phyloP scores from a whole-genome alignment of 2,797 vertebrate species.

The Tinamus major region DNA sequence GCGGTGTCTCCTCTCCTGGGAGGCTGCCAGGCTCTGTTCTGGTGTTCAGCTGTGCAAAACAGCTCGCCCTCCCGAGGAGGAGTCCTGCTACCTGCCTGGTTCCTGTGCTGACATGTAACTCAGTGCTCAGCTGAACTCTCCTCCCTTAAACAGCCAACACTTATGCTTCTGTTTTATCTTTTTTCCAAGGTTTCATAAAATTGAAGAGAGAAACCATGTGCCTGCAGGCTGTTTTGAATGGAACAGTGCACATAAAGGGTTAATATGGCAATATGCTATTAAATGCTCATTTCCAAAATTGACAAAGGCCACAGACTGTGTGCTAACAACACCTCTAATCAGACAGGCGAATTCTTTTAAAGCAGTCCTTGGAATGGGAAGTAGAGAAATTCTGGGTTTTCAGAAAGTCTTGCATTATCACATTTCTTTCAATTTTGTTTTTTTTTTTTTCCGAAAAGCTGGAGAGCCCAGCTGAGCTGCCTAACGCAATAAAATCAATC shows the following conservation, averaged over 20 bases:
- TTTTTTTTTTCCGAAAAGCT: neutral
- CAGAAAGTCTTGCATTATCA: neutral
- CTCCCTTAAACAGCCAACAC: neutral
- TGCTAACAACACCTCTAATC: constrained; percentile 33
- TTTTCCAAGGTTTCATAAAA: constrained; percentile 7
- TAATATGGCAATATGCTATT: constrained; percentile 41
- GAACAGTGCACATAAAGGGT: neutral
- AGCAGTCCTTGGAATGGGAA: constrained; percentile 11
- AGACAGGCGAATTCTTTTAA: constrained; percentile 26
- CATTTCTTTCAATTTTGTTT: neutral
- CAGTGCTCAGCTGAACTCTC: neutral
- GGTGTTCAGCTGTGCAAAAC: neutral
- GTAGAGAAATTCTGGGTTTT: neutral
- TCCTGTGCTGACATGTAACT: neutral
- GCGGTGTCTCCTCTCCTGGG: too few species aligned
- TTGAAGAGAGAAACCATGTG: neutral
- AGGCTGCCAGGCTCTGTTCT: neutral
- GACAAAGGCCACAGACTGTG: neutral
- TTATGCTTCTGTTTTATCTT: constrained; percentile 20
- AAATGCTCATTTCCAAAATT: constrained; percentile 34
- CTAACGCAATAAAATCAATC: constrained; percentile 7
- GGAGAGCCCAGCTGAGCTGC: constrained; percentile 1
- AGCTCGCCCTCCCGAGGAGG: neutral
- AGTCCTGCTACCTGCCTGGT: neutral
- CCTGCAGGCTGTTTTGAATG: neutral